Base-by-base conservation (phyloP, 2,888 invertebrate species). In the Celastrina argiolus region DNA sequence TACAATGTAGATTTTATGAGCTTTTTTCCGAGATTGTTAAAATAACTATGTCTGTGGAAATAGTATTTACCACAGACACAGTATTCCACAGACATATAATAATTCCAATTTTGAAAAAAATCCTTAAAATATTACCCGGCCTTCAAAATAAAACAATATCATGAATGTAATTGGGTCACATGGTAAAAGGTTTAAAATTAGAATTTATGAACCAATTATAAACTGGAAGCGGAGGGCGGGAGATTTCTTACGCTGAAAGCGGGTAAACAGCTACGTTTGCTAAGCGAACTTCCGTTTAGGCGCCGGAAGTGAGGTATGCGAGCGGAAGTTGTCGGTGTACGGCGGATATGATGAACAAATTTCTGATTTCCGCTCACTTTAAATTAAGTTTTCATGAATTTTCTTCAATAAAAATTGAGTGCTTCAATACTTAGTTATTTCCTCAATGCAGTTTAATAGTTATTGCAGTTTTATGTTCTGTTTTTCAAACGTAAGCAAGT, bases 331-430 rank as follows among this genome's bases (percentile, higher is more conserved):
- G 73, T 80, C 78, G 80, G 82, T 81, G 82, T 80, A 80, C 77
- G 77, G 78, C 83, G 88, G 89, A 87, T 85, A 88, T 88, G 84
- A 87, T 79, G 85, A 81, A 80, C 81, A 82, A 87, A 86, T 87
- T 84, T 77, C 82, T 82, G 84, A 88, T 87, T 85, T 87, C 87
- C 88, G 81, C 73, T 69, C 72, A 73, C 68, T 58, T 67, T 66
- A 64, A 66, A 68, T 65, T 70, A 68, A 72, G 73, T 77, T 76
- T 75, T 74, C 72, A 72, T 78, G 74, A 74, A 70, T 75, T 72
- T 69, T 56, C 42, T 63, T 34, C 61, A 59, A 36, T 51, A 41
- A 58, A 39, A 31, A 41, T 31, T 34, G 10, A 22, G 34, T 12
- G 10, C 12, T 39, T 61, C 2, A 10, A 51, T 16, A 51, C 51